phyloP scores from a whole-genome alignment of 2,113 vertebrate species.

The Platichthys stellatus region DNA sequence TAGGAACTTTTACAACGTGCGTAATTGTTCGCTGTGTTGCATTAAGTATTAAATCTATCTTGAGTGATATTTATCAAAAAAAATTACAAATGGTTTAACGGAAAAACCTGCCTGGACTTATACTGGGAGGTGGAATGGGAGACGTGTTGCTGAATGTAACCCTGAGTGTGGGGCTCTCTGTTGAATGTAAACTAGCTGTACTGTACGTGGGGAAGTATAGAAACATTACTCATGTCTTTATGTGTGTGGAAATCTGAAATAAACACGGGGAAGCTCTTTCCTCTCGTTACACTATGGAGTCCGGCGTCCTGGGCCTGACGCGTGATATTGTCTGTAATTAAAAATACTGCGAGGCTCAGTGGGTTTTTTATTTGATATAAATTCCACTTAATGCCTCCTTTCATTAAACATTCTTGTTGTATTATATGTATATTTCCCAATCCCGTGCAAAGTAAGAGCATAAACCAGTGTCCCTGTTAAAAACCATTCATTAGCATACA shows the following conservation, averaged over 20 bases:
- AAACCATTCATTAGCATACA: conserved; percentile 75
- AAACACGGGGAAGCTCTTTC: conserved; percentile 56
- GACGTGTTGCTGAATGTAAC: conserved; percentile 67
- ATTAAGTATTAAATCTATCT: conserved; percentile 47
- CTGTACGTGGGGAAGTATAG: conserved; percentile 59
- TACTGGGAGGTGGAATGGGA: conserved; percentile 29
- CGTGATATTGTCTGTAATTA: conserved; percentile 55
- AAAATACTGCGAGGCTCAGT: conserved; percentile 42
- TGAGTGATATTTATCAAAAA: conserved; percentile 23
- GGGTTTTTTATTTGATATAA: conserved; percentile 32
- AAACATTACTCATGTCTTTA: conserved; percentile 62
- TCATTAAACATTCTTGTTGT: conserved; percentile 45
- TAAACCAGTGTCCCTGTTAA: conserved; percentile 65
- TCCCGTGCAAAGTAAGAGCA: conserved; percentile 60
- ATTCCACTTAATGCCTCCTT: conserved; percentile 12
- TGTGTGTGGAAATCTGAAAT: conserved; percentile 56
- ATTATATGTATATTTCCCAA: conserved; percentile 64
- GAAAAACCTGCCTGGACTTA: conserved; percentile 41
- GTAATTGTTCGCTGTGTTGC: conserved; percentile 46
- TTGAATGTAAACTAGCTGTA: conserved; percentile 76
- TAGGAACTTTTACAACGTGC: conserved; percentile 28
- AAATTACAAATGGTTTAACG: conserved; percentile 37
- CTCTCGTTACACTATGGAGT: conserved; percentile 34
- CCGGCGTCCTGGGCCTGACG: conserved; percentile 45
- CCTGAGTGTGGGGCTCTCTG: conserved; percentile 45